Conservation (phyloP, 2,797 vertebrate species). For the Cryptoblepharus egeriae region DNA sequence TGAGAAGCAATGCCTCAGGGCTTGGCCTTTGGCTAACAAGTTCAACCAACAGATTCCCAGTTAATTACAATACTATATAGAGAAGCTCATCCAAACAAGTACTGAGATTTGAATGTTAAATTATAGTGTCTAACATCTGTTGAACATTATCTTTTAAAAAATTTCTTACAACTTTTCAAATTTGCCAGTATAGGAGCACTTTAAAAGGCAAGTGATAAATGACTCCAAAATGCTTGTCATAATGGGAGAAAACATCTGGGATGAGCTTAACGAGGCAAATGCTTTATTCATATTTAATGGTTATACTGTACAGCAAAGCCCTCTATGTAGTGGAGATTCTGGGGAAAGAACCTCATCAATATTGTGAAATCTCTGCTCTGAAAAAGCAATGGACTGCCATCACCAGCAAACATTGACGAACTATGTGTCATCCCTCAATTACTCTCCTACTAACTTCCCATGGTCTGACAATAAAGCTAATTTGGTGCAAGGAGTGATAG, state of each 20-base stretch:
- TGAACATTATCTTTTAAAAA: background rate
- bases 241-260: background rate
- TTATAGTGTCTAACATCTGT: background rate
- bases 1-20: too few relatives aligned
- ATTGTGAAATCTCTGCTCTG: background rate
- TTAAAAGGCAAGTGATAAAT: background rate
- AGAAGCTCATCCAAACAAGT: background rate
- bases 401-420: conserved; percentile 28
- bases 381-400: background rate
- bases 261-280: background rate
- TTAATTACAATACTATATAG: too few relatives aligned
- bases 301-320: background rate
- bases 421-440: conserved; percentile 30
- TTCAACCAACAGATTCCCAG: too few relatives aligned
- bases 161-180: background rate
- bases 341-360: background rate
- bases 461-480: conserved; percentile 32
- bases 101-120: background rate
- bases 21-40: too few relatives aligned
- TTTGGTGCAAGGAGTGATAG: conserved; percentile 24
- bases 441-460: conserved; percentile 36
- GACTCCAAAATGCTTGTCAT: background rate
- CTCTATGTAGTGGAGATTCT: background rate
- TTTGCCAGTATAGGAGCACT: background rate
- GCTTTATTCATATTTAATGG: background rate